Evolutionary conservation across 2,113 vertebrate genomes (phyloP), one percentile per base, ranked within the genome.

Genomic region (Coturnix japonica): DNA sequence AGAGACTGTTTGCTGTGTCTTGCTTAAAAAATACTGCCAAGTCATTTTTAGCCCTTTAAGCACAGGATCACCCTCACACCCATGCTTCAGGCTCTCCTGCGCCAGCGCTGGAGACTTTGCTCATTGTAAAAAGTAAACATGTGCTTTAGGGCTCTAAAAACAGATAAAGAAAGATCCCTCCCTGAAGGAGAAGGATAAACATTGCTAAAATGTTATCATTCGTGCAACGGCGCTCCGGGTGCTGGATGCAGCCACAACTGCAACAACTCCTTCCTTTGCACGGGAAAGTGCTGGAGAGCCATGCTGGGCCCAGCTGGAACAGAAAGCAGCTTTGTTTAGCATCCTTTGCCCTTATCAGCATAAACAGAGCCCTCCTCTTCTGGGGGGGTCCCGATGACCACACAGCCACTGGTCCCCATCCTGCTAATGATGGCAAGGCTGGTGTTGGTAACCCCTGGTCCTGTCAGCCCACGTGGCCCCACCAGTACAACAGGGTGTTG

Each of bases 101-200:
- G 6, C 43, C 90, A 90, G 76, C 1, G 6, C 83, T n/a, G 57
- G 78, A 81, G 85, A 31, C 51, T 91, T 88, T 67, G 33, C 90
- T 95, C 92, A 81, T 93, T 25, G 3, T 1, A 10, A 93, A 93
- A 93, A 95, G 92, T 95, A 95, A 95, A 96, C 90, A 94, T 1
- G 77, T 43, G 80, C 88, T 89, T 90, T 69, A 84, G 88, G 90
- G 92, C 90, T 95, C 92, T 90, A 86, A 88, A 91, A 94, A 90
- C 59, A 71, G 91, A 87, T 90, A 79, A 73, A 92, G 78, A 53
- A 72, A 78, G 54, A 90, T 73, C 11, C 54, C 8, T 1, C 81
- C 87, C 92, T 79, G 92, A 65, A 93, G 86, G 78, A 75, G 56
- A 11, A 79, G 81, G 66, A 89, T 95, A 93, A 94, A 94, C 91